Percentiles rank a stretch among this genome's conserved stretches.
phyloP scores from a whole-genome alignment of 1,140 invertebrate genomes.

The Hyles euphorbiae region DNA sequence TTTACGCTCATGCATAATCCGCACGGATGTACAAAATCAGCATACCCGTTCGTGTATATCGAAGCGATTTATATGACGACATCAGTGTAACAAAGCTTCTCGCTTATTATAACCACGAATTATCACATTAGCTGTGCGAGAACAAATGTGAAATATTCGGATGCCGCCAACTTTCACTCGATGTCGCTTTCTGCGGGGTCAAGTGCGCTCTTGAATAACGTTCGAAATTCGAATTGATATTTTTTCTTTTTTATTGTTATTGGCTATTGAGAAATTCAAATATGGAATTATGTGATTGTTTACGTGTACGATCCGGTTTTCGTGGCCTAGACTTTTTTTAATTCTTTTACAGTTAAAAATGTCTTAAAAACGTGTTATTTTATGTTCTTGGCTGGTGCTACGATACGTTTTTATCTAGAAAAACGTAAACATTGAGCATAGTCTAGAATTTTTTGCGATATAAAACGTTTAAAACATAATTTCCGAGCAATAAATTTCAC shows the following conservation, averaged over 20 bases:
- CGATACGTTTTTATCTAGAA: too few relatives aligned
- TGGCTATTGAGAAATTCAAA: constrained; percentile 13
- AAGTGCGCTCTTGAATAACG: constrained; percentile 20
- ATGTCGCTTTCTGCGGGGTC: constrained; percentile 41
- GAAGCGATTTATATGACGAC: constrained; percentile 33
- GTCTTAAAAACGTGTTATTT: too few relatives aligned
- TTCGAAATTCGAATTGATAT: constrained; percentile 29
- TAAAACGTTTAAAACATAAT: too few relatives aligned
- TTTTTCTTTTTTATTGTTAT: constrained; percentile 29
- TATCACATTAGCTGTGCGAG: constrained; percentile 52
- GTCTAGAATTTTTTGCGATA: too few relatives aligned
- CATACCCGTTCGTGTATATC: too few relatives aligned
- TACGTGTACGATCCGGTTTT: too few relatives aligned
- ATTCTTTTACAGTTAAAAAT: too few relatives aligned
- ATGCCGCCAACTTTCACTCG: constrained; percentile 43
- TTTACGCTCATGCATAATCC: too few relatives aligned
- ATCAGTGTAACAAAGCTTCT: constrained; percentile 38
- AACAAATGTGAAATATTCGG: constrained; percentile 41
- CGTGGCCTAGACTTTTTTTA: too few relatives aligned
- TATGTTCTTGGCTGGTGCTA: too few relatives aligned
- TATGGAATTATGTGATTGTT: background rate
- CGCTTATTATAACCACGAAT: constrained; percentile 41
- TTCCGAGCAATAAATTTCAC: too few relatives aligned
- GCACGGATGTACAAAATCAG: background rate
- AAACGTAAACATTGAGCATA: too few relatives aligned